A percentile compares a stretch with the other conserved stretches of the same genome.
Evolutionary conservation across 35 echinoderm and acorn worm genomes (phyloP).

Genomic region (Ophioderma brevispina): DNA sequence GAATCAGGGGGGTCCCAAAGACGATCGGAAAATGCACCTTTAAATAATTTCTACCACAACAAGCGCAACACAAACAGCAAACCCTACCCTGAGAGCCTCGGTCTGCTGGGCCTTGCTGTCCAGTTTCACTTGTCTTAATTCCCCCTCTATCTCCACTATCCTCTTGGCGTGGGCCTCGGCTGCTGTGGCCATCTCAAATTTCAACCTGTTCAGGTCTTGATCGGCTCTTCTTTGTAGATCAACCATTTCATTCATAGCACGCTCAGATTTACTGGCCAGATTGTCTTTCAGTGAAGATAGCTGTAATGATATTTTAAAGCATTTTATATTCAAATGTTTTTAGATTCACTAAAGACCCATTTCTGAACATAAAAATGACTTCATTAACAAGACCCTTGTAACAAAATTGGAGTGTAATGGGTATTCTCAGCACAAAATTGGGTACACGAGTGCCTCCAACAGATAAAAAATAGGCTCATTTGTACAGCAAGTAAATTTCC

Average conservation of each 20-base stretch:
- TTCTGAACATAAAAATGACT: neutral
- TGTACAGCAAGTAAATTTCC: no score
- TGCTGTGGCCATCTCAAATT: conserved; percentile 72
- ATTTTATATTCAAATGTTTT: no score
- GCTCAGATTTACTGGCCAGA: conserved; percentile 66
- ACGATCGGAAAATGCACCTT: no score
- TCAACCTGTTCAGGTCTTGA: conserved; percentile 77
- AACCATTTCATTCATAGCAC: conserved; percentile 62
- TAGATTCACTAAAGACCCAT: no score
- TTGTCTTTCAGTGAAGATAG: conserved; percentile 66
- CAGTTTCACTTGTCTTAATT: conserved; percentile 19
- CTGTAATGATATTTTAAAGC: conserved; percentile 18
- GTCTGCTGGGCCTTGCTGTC: conserved; percentile 36
- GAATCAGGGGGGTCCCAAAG: no score
- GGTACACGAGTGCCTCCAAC: no score
- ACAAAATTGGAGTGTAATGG: no score
- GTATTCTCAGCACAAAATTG: no score
- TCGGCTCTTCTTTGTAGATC: conserved; percentile 65
- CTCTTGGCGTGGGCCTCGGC: conserved; percentile 58
- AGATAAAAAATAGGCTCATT: no score
- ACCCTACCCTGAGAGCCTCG: conserved; percentile 64
- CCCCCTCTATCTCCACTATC: conserved; percentile 38
- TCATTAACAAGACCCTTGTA: neutral
- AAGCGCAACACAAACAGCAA: neutral
- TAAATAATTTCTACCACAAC: no score